Conservation (phyloP, 2,888 invertebrate species). For the Pyrochroa serraticornis region DNA sequence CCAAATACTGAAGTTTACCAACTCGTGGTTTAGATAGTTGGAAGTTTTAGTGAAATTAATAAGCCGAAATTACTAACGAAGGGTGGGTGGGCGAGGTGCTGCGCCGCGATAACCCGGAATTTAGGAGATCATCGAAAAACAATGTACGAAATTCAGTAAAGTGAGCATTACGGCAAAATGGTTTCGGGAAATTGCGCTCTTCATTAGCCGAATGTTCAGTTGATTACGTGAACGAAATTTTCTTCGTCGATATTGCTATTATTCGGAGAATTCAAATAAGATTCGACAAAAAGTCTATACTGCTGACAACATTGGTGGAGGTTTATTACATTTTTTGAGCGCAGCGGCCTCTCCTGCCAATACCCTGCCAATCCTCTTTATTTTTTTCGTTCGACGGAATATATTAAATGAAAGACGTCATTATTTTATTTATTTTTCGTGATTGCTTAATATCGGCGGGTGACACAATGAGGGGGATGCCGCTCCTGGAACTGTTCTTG, state of each 20-base stretch:
- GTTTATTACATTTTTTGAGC: constrained; percentile 1
- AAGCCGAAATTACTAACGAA: neutral
- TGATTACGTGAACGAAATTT: constrained; percentile 8
- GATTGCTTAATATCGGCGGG: too few species aligned
- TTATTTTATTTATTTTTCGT: too few species aligned
- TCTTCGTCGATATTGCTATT: constrained; percentile 5
- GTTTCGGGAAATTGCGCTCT: constrained; percentile 1
- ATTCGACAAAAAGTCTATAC: constrained; percentile 2
- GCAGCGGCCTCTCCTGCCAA: neutral
- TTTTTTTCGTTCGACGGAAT: too few species aligned
- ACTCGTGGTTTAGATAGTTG: constrained; percentile 9
- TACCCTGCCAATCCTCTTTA: too few species aligned
- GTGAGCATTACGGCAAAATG: neutral
- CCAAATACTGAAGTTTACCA: constrained; percentile 3
- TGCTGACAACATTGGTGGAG: neutral
- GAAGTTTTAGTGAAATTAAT: constrained; percentile 7
- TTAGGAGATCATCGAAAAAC: too few species aligned
- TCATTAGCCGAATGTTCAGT: constrained; percentile 3
- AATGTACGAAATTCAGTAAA: neutral
- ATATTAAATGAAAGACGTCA: too few species aligned
- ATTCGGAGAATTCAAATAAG: constrained; percentile 5
- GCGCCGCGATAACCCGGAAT: too few species aligned
- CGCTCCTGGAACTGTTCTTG: too few species aligned
- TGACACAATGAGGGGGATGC: too few species aligned
- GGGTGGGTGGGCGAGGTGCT: too few species aligned